Percentiles rank a stretch among this genome's conserved stretches.
phyloP scores from a whole-genome alignment of 2,113 vertebrate species.

The Danionella cerebrum region DNA sequence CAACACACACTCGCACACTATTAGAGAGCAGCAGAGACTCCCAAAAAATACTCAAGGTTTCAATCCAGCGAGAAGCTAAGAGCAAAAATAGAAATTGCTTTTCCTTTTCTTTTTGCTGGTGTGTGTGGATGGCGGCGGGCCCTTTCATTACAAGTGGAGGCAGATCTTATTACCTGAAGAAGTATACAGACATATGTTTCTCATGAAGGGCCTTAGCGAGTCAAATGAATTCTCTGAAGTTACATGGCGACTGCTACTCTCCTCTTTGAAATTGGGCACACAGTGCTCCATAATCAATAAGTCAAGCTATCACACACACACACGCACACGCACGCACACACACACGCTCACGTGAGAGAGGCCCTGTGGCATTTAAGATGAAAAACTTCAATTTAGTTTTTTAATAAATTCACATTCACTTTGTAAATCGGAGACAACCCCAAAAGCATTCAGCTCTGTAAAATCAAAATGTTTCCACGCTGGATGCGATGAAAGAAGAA shows the following conservation, averaged over 20 bases:
- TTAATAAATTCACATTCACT: slow-evolving; percentile 71
- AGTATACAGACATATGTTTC: slow-evolving; percentile 71
- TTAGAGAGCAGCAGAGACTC: slow-evolving; percentile 1
- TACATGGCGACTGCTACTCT: slow-evolving; percentile 66
- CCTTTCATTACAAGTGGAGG: slow-evolving; percentile 54
- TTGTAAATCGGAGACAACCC: slow-evolving; percentile 62
- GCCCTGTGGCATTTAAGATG: slow-evolving; percentile 66
- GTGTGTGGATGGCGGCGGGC: slow-evolving; percentile 45
- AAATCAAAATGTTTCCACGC: slow-evolving; percentile 50
- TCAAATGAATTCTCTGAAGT: slow-evolving; percentile 79
- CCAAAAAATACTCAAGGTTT: slow-evolving; percentile 26
- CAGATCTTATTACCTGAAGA: slow-evolving; percentile 61
- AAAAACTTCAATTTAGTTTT: slow-evolving; percentile 66
- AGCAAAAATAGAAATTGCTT: slow-evolving; percentile 17
- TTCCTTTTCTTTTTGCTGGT: slow-evolving; percentile 20
- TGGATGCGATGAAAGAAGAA: slow-evolving; percentile 48
- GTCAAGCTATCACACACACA: slow-evolving; percentile 69
- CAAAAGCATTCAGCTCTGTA: slow-evolving; percentile 58
- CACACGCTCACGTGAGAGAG: slow-evolving; percentile 57
- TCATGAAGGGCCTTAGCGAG: slow-evolving; percentile 71
- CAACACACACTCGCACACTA: slow-evolving; percentile 21
- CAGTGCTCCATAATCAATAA: slow-evolving; percentile 74
- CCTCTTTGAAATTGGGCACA: slow-evolving; percentile 75
- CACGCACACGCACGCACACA: slow-evolving; percentile 54
- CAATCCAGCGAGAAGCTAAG: background rate